Percentiles rank a stretch among this genome's conserved stretches.
Evolutionary conservation across 2,113 vertebrate species (phyloP).

Genomic region (Daubentonia madagascariensis): DNA sequence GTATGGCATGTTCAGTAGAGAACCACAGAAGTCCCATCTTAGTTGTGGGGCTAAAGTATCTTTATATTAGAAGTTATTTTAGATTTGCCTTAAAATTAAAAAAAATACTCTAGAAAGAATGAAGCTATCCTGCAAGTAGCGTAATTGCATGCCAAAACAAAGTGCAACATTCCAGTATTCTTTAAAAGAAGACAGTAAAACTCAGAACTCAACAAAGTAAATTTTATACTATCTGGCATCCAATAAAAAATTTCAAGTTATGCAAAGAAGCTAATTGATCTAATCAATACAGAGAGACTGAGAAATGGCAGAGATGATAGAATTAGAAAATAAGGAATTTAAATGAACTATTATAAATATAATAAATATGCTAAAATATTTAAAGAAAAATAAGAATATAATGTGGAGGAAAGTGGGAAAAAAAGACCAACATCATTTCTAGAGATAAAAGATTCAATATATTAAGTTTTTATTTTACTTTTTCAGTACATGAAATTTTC

Average conservation of each 20-base stretch:
- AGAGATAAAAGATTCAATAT: too few relatives aligned
- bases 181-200: not conserved
- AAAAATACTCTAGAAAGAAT: not conserved
- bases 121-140: not conserved
- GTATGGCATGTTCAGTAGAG: not conserved
- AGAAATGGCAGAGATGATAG: not conserved
- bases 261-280: not conserved
- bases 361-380: not conserved
- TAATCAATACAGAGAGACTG: not conserved
- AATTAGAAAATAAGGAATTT: not conserved
- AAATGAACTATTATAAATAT: not conserved
- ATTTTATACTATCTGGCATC: too few relatives aligned
- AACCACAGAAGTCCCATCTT: not conserved
- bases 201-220: not conserved
- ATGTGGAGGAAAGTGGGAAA: not conserved
- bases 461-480: too few relatives aligned
- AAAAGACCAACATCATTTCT: too few relatives aligned
- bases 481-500: too few relatives aligned
- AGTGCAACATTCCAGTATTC: not conserved
- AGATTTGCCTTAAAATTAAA: not conserved
- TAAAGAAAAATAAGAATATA: not conserved
- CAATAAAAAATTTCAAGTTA: not conserved
- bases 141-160: not conserved
- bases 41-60: not conserved
- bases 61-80: not conserved